Conservation (phyloP, 2,888 invertebrate species). For the Drosophila kokeensis region DNA sequence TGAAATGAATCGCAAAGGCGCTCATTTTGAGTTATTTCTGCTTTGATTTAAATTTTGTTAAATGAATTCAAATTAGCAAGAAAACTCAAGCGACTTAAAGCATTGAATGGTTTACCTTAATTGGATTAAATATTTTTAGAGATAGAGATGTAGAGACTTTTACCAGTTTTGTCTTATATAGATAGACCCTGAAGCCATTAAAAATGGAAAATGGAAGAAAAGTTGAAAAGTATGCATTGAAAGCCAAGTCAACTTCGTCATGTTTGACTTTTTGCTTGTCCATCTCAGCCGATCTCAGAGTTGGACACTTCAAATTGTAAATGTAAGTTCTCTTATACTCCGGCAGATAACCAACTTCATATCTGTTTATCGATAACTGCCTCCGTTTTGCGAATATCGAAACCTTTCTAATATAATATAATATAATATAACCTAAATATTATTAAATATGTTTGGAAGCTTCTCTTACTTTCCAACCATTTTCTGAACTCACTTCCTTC, state of each 20-base stretch:
- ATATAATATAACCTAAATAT: not conserved
- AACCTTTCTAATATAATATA: too few relatives aligned
- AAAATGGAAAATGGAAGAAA: not conserved
- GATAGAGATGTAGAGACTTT: not conserved
- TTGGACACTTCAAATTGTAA: not conserved
- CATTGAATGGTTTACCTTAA: not conserved
- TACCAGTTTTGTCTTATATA: not conserved
- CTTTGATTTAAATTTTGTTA: conserved; percentile 32
- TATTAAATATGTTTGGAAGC: not conserved
- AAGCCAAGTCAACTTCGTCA: not conserved
- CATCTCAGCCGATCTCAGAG: not conserved
- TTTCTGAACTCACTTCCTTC: not conserved
- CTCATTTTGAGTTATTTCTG: not conserved
- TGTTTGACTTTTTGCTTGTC: not conserved
- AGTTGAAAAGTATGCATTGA: not conserved
- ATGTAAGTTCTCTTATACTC: not conserved
- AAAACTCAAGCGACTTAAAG: not conserved
- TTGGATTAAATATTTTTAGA: not conserved
- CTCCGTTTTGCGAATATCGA: not conserved
- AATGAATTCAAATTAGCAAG: conserved; percentile 34
- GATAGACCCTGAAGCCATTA: fast-evolving
- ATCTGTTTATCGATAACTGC: not conserved
- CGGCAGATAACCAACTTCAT: not conserved
- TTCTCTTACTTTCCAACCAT: not conserved
- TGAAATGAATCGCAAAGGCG: conserved; percentile 20